These are phyloP conservation scores for Scolopax rusticola DNA, from an alignment of 2,797 vertebrate genomes.

Conservation along the genomic window DNA sequence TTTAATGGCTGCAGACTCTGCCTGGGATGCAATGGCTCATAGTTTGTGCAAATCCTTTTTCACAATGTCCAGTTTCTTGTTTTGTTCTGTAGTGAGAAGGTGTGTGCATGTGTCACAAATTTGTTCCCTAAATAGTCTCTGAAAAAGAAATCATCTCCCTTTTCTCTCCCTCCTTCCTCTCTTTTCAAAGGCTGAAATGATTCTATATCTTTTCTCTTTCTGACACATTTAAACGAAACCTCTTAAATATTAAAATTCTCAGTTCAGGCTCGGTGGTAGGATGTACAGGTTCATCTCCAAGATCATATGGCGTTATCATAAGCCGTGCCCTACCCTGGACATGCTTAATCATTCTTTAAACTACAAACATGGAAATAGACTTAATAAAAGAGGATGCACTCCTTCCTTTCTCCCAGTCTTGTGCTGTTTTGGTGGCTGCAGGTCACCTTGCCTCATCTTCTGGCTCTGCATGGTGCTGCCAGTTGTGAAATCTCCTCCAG, in stretches of 20 bases:
- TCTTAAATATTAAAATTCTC: neutral
- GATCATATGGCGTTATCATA: fast-evolving
- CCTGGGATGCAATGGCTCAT: neutral
- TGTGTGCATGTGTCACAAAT: neutral
- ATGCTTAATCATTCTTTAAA: neutral
- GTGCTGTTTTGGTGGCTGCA: neutral
- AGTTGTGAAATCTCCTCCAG: neutral
- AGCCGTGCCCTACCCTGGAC: fast-evolving
- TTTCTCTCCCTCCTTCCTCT: neutral
- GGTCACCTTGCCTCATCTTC: constrained; percentile 12
- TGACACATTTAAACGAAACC: neutral
- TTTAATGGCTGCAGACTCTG: neutral
- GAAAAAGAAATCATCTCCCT: neutral
- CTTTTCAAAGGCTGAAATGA: neutral
- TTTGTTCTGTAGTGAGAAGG: neutral
- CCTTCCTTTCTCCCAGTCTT: neutral
- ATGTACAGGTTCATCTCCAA: neutral
- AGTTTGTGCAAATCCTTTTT: neutral
- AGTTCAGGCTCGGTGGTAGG: fast-evolving
- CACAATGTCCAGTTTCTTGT: neutral
- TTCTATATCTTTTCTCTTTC: neutral
- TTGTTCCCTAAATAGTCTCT: neutral
- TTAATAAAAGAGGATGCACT: neutral
- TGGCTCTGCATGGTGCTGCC: neutral
- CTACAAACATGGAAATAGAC: neutral